A percentile compares a stretch with the other conserved stretches of the same genome.
Evolutionary conservation across 2,113 vertebrate species (phyloP).

Genomic region (Chamaea fasciata): DNA sequence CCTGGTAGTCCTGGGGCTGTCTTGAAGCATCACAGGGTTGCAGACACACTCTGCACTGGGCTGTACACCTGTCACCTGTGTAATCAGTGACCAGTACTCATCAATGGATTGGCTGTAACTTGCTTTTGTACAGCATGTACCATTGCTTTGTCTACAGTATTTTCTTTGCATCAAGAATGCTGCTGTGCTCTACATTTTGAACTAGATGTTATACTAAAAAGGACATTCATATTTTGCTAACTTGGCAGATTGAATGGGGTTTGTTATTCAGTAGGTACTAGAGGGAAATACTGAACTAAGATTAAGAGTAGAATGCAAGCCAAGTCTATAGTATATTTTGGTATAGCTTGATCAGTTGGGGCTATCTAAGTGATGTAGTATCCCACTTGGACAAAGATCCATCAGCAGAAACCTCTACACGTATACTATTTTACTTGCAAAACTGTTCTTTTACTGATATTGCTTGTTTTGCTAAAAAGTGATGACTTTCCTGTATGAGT

Average conservation of each 20-base stretch:
- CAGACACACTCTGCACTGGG: not conserved
- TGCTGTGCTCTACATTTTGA: not conserved
- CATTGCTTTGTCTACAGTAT: not conserved
- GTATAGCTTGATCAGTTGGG: not conserved
- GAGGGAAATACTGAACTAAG: not conserved
- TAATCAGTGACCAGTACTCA: not conserved
- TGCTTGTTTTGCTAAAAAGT: not conserved
- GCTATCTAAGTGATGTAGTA: not conserved
- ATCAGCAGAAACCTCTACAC: not conserved
- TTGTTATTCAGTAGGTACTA: not conserved
- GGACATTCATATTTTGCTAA: not conserved
- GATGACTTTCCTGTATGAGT: not conserved
- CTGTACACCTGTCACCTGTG: fast-evolving
- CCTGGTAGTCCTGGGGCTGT: not conserved
- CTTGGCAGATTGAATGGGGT: not conserved
- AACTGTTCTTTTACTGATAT: not conserved
- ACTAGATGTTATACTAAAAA: not conserved
- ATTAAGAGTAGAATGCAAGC: not conserved
- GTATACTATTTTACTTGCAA: not conserved
- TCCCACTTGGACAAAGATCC: not conserved
- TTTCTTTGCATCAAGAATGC: not conserved
- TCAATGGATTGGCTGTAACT: not conserved
- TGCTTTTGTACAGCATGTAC: not conserved
- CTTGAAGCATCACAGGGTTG: not conserved
- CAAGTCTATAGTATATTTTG: not conserved